Percentiles rank a stretch among this genome's conserved stretches.
Evolutionary conservation across 2,113 vertebrate species (phyloP).

Genomic region (Chrysochloris asiatica): DNA sequence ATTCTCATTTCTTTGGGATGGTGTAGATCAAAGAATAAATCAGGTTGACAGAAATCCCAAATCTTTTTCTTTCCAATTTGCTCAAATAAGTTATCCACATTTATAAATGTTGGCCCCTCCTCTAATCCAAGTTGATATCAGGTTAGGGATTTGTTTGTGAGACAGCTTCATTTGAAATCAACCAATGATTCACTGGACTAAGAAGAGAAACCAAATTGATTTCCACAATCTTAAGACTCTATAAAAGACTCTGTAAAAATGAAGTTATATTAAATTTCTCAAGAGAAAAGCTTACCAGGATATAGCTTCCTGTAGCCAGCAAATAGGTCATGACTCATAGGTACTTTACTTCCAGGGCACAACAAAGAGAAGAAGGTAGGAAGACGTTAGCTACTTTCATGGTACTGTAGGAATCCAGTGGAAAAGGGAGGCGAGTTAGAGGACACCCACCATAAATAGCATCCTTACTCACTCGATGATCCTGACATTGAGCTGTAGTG

Average conservation of each 20-base stretch:
- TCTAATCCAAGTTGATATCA: slow-evolving; percentile 13
- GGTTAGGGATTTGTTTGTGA: slow-evolving; percentile 17
- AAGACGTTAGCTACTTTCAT: neutral
- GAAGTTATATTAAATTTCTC: neutral
- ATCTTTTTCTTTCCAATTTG: slow-evolving; percentile 43
- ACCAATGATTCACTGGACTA: neutral
- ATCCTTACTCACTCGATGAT: neutral
- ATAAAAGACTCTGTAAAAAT: slow-evolving; percentile 2
- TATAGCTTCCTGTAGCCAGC: neutral
- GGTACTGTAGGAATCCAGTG: neutral
- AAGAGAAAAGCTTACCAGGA: neutral
- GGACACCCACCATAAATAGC: neutral
- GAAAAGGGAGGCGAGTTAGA: neutral
- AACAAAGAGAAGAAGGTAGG: neutral
- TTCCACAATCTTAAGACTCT: neutral
- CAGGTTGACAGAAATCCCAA: slow-evolving; percentile 15
- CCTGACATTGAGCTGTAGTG: neutral
- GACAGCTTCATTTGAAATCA: slow-evolving; percentile 21
- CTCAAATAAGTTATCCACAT: slow-evolving; percentile 36
- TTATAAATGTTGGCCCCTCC: slow-evolving; percentile 37
- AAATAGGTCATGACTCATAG: neutral
- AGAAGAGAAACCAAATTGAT: neutral
- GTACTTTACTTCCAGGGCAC: neutral
- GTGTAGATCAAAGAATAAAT: slow-evolving; percentile 17
- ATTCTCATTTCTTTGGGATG: slow-evolving; percentile 42